Conservation (phyloP, 2,888 invertebrate genomes). For the Allacma fusca region DNA sequence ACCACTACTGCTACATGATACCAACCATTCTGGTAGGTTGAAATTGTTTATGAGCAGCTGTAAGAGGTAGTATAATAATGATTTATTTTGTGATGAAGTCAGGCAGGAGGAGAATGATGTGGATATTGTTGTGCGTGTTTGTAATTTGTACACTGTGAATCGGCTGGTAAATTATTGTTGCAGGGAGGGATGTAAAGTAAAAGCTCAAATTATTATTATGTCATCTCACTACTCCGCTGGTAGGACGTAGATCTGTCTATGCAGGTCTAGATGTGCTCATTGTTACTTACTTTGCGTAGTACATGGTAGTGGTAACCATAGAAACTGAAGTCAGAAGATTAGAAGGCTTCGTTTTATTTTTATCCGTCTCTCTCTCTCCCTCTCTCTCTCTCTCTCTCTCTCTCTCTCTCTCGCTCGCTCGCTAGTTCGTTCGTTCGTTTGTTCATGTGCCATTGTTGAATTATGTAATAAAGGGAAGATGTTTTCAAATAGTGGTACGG, state of each 20-base stretch:
- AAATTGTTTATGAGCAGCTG: too few relatives aligned
- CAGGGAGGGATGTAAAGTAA: not conserved
- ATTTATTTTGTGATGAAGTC: slow-evolving; percentile 1
- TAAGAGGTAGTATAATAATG: not conserved
- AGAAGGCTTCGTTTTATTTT: not conserved
- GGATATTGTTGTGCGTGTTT: not conserved
- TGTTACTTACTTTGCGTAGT: too few relatives aligned
- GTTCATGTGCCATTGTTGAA: slow-evolving; percentile 23
- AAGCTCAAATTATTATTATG: not conserved
- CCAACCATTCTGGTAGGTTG: too few relatives aligned
- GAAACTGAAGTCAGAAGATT: not conserved
- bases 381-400: not conserved
- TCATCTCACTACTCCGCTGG: not conserved
- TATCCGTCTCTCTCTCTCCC: not conserved
- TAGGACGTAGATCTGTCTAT: too few relatives aligned
- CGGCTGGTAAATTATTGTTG: not conserved
- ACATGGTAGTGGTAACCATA: too few relatives aligned
- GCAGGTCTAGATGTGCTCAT: too few relatives aligned
- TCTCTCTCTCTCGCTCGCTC: not conserved
- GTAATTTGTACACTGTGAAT: not conserved
- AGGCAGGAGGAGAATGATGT: not conserved
- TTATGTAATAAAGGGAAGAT: slow-evolving; percentile 27
- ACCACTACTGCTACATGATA: too few relatives aligned
- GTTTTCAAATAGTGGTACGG: slow-evolving; percentile 35
- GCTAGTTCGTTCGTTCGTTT: not conserved